A percentile compares a stretch with the other conserved stretches of the same genome.
Evolutionary conservation across 2,888 invertebrate species (phyloP).

Genomic region (Drosophila demipolita): DNA sequence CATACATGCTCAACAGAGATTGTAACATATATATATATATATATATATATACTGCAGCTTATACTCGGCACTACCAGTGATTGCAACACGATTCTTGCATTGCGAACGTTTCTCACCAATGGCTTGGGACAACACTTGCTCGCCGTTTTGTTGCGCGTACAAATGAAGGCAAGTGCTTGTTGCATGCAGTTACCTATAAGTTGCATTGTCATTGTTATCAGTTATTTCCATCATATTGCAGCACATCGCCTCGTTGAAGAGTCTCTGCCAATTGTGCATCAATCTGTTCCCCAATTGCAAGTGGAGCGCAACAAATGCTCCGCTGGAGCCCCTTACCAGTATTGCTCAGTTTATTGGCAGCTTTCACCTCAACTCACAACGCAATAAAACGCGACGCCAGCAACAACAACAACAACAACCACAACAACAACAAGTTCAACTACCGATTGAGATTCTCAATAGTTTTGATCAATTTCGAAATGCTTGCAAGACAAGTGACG

Average conservation of each 20-base stretch:
- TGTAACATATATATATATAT: slow-evolving; percentile 1
- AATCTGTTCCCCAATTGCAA: slow-evolving; percentile 84
- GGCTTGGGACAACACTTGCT: slow-evolving; percentile 83
- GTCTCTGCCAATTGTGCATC: slow-evolving; percentile 82
- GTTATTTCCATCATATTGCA: slow-evolving; percentile 44
- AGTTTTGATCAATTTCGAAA: slow-evolving; percentile 60
- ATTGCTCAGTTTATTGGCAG: slow-evolving; percentile 75
- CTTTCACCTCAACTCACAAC: slow-evolving; percentile 74
- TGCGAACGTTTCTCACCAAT: slow-evolving; percentile 83
- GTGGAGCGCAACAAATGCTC: slow-evolving; percentile 76
- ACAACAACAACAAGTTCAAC: slow-evolving; percentile 16
- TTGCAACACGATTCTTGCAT: slow-evolving; percentile 82
- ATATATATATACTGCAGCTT: slow-evolving; percentile 65
- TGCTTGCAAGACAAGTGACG: slow-evolving; percentile 78
- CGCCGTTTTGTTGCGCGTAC: slow-evolving; percentile 78
- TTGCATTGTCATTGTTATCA: slow-evolving; percentile 8
- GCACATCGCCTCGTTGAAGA: slow-evolving; percentile 83
- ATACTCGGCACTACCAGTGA: slow-evolving; percentile 82
- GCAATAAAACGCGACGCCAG: slow-evolving; percentile 48
- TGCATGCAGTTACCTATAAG: not conserved
- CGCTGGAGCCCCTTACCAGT: slow-evolving; percentile 54
- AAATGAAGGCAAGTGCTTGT: slow-evolving; percentile 77
- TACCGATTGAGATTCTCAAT: slow-evolving; percentile 9
- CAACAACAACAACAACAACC: slow-evolving; percentile 31
- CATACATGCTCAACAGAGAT: not conserved